Base-by-base conservation (phyloP, 2,888 invertebrate species). In the Caenorhabditis doughertyi region DNA sequence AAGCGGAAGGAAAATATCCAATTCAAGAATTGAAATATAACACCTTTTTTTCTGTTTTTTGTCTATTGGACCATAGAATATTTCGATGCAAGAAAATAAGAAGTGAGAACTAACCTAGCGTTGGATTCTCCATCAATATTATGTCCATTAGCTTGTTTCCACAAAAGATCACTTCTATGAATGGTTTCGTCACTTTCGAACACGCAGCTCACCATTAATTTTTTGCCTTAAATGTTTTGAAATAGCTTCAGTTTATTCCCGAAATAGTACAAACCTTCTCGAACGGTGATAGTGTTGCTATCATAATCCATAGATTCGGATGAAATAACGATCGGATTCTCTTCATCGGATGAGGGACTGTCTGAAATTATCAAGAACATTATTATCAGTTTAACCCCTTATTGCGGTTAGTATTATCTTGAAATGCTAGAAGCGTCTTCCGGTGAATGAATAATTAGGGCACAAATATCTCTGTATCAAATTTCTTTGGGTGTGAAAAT, bases 81-180 rank as follows among this genome's bases (percentile, higher is more conserved):
- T 47, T 29, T 44, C 9, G 13, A 2, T n/a, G n/a, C n/a, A n/a
- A n/a, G n/a, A n/a, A n/a, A n/a, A n/a, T n/a, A n/a, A n/a, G n/a
- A n/a, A n/a, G n/a, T n/a, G n/a, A n/a, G 39, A 29, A 74, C 56
- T 13, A 8, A 88, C 88, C 88, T 88, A 56, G 86, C 84, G 23
- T 81, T 81, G 56, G 81, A 80, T 53, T 83, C 84, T 53, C 85
- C 85, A 70, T 89, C 88, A 58, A 89, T 89, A 32, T 71, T 83
- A 47, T 85, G 80, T 9, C 87, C 88, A 9, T 81, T 81, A 44
- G 85, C 74, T 35, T 85, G 88, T 44, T 87, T 82, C 90, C 90
- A 90, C 23, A 85, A 72, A 8, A 90, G 73, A 29, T 89, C 87
- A 23, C 85, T 81, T 35, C 83, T 83, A 29, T 86, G 84, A 23